Conservation (phyloP, 1,140 invertebrate species). For the Camponotus floridanus region DNA sequence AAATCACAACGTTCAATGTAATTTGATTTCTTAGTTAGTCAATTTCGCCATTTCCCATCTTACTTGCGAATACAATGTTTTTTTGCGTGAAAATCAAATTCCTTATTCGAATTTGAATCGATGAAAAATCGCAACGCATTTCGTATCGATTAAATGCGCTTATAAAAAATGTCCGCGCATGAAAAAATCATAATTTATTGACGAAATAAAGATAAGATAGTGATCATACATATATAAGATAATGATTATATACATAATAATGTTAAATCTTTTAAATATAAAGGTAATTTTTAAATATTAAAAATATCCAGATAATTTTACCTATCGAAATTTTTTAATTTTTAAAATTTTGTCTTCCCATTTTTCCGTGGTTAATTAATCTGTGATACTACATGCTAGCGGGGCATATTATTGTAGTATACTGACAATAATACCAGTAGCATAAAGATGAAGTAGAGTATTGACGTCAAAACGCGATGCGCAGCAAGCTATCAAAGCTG, state of each 20-base stretch:
- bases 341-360: no score
- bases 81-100: background rate
- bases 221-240: background rate
- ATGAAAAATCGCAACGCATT: background rate
- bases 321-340: no score
- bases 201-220: slow-evolving; percentile 52
- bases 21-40: background rate
- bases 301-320: no score
- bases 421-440: no score
- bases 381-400: no score
- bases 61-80: no score
- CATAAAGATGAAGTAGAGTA: no score
- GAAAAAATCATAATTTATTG: slow-evolving; percentile 58
- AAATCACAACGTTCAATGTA: slow-evolving; percentile 25
- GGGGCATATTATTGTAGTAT: no score
- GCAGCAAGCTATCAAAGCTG: no score
- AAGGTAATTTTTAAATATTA: no score
- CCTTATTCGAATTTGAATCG: background rate
- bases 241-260: background rate
- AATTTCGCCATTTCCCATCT: background rate
- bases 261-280: background rate
- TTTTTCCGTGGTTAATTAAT: no score
- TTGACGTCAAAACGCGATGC: no score
- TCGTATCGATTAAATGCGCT: background rate
- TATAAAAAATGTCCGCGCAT: background rate